These are phyloP conservation scores for Turritopsis rubra DNA, from an alignment of 30 jellyfish, hydroid and myxozoan genomes.

Conservation along the genomic window DNA sequence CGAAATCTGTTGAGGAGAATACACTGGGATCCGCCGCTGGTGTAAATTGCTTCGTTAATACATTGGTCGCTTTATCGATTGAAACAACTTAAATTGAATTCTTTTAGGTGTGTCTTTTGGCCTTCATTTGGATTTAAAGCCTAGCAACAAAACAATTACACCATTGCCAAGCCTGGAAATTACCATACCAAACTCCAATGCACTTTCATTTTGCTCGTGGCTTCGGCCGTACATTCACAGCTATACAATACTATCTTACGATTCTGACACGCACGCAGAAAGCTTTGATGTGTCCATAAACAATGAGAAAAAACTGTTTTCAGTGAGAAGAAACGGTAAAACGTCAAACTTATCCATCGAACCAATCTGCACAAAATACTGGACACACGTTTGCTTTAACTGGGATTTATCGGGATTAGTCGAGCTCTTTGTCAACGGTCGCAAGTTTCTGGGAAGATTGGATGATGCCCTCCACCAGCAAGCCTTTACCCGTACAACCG, in stretches of 20 bases:
- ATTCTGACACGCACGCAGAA: background rate
- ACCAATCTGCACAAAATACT: background rate
- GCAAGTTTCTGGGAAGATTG: background rate
- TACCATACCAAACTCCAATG: background rate
- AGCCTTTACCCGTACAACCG: background rate
- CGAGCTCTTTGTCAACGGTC: constrained; percentile 7
- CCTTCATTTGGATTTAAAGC: background rate
- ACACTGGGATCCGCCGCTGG: too few species aligned
- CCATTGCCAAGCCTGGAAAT: background rate
- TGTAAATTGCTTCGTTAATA: too few species aligned
- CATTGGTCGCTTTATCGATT: too few species aligned
- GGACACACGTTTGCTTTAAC: background rate
- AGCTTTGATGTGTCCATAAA: background rate
- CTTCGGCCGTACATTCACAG: background rate
- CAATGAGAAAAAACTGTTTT: background rate
- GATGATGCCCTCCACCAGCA: background rate
- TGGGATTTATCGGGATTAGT: background rate
- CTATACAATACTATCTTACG: background rate
- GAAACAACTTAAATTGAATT: background rate
- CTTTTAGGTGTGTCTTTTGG: background rate
- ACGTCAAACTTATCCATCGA: background rate
- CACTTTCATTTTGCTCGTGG: constrained; percentile 8
- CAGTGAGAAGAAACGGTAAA: background rate
- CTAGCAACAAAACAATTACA: background rate
- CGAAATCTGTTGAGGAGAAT: too few species aligned